phyloP scores from a whole-genome alignment of 2,113 vertebrate species.

The Pygoscelis antarcticus region DNA sequence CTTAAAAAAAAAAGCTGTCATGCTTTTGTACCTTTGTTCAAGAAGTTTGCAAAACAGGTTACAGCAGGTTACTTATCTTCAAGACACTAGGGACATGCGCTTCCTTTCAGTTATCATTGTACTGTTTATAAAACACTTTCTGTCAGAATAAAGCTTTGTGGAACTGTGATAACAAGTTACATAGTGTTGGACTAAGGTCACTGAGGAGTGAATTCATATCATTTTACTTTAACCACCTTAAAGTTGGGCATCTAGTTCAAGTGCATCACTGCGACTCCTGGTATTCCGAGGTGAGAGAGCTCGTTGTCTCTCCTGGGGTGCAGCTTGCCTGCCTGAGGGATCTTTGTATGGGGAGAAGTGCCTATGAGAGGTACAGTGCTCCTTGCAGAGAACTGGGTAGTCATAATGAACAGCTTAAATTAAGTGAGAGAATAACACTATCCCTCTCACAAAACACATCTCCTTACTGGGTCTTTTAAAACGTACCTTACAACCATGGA shows the following conservation, averaged over 20 bases:
- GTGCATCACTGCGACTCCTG: not conserved
- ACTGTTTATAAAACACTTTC: not conserved
- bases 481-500: not conserved
- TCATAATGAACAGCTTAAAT: not conserved
- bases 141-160: not conserved
- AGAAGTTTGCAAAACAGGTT: not conserved
- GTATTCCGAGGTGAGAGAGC: not conserved
- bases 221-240: not conserved
- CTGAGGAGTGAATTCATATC: not conserved
- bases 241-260: not conserved
- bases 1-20: not conserved
- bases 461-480: not conserved
- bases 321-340: not conserved
- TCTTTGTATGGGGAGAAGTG: not conserved
- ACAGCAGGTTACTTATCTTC: not conserved
- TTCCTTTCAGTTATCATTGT: not conserved
- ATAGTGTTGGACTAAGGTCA: not conserved
- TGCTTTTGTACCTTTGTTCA: not conserved
- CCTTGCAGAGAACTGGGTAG: not conserved
- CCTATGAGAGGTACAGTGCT: not conserved
- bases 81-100: accelerated
- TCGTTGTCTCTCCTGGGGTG: not conserved
- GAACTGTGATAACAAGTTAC: not conserved
- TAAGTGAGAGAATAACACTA: not conserved
- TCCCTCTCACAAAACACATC: not conserved